phyloP scores from a whole-genome alignment of 2,888 invertebrate genomes.

The Pasiphila rectangulata region DNA sequence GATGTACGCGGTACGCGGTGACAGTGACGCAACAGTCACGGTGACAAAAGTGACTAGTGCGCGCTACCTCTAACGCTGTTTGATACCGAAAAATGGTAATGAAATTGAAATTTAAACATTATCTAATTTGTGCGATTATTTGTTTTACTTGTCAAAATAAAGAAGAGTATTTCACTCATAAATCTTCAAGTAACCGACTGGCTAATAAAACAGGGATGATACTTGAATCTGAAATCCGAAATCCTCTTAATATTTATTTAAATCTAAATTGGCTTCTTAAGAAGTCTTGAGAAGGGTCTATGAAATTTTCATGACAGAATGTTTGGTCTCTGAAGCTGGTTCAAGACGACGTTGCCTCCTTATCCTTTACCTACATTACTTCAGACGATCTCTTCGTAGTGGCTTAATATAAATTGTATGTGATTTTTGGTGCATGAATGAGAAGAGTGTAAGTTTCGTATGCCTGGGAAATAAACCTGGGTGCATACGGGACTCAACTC shows the following conservation, averaged over 20 bases:
- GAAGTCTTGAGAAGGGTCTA: conserved; percentile 25
- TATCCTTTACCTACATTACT: conserved; percentile 9
- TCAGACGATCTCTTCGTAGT: conserved; percentile 7
- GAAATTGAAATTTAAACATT: too few relatives aligned
- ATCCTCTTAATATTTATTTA: conserved; percentile 26
- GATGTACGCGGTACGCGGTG: too few relatives aligned
- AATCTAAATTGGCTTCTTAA: conserved; percentile 32
- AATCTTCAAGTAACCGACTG: conserved; percentile 9
- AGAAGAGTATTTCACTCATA: conserved; percentile 2
- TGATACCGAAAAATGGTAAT: too few relatives aligned
- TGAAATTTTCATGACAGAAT: conserved; percentile 30
- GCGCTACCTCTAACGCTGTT: too few relatives aligned
- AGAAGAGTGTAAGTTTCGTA: too few relatives aligned
- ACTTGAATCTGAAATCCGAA: conserved; percentile 23
- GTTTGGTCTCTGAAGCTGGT: conserved; percentile 17
- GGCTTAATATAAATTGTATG: background rate
- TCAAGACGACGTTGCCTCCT: conserved; percentile 14
- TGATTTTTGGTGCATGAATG: too few relatives aligned
- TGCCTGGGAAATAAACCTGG: too few relatives aligned
- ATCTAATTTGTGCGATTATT: too few relatives aligned
- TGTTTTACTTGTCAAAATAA: conserved; percentile 3
- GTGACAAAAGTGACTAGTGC: too few relatives aligned
- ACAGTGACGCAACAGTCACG: too few relatives aligned
- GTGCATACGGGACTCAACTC: too few relatives aligned
- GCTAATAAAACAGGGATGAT: conserved; percentile 18